Evolutionary conservation across 2,797 vertebrate species (phyloP).

Genomic region (Acipenser oxyrinchus): DNA sequence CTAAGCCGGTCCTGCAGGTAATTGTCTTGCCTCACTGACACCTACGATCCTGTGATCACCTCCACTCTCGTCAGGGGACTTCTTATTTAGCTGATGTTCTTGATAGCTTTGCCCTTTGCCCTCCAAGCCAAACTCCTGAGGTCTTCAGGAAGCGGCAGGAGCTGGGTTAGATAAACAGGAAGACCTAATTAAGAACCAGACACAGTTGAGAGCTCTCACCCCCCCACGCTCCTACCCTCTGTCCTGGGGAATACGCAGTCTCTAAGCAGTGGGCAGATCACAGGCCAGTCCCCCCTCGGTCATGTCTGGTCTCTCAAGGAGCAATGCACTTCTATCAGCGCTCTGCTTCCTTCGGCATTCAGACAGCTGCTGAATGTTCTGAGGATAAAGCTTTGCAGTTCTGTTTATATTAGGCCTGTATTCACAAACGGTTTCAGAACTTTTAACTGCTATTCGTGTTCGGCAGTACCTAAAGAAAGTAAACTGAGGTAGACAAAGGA

Average conservation of each 20-base stretch:
- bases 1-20: background rate
- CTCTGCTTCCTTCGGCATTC: background rate
- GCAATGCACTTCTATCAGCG: slow-evolving; percentile 7
- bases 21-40: slow-evolving; percentile 1
- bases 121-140: slow-evolving; percentile 24
- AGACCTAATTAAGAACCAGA: slow-evolving; percentile 27
- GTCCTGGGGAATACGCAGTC: background rate
- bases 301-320: slow-evolving; percentile 14
- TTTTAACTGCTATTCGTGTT: too few relatives aligned
- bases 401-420: too few relatives aligned
- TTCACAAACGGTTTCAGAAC: too few relatives aligned
- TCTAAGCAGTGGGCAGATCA: slow-evolving; percentile 1
- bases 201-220: slow-evolving; percentile 2
- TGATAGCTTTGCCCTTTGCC: slow-evolving; percentile 35
- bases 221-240: background rate
- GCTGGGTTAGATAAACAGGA: slow-evolving; percentile 38
- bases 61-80: slow-evolving; percentile 2
- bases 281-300: slow-evolving; percentile 3
- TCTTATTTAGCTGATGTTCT: slow-evolving; percentile 16
- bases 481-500: too few relatives aligned
- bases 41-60: slow-evolving; percentile 1
- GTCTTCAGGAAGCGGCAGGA: slow-evolving; percentile 25
- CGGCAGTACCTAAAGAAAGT: too few relatives aligned
- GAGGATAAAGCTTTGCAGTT: too few relatives aligned
- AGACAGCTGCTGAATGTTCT: too few relatives aligned